Conservation (phyloP, 2,888 invertebrate genomes). For the Macaria liturata region DNA sequence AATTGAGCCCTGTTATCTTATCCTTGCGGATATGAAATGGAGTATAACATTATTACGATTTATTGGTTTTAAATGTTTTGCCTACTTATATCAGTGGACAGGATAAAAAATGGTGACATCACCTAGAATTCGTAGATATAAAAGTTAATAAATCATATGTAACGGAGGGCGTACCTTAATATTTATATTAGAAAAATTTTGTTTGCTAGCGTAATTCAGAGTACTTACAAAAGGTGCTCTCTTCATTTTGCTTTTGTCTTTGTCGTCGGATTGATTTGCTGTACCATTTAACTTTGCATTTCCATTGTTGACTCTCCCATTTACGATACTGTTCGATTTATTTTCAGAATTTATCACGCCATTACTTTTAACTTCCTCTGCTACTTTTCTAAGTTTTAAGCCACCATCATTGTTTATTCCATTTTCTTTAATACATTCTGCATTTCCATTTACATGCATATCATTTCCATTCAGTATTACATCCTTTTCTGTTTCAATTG, state of each 20-base stretch:
- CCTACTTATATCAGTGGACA: too few species aligned
- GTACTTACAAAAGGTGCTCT: slow-evolving; percentile 10
- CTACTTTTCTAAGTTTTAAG: not conserved
- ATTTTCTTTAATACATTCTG: not conserved
- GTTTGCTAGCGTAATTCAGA: too few species aligned
- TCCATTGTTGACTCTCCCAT: not conserved
- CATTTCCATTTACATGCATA: not conserved
- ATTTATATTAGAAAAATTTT: not conserved
- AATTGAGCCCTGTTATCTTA: too few species aligned
- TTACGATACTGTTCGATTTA: not conserved
- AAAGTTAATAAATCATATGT: too few species aligned
- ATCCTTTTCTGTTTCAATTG: not conserved
- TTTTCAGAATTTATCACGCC: not conserved
- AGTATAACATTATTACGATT: too few species aligned
- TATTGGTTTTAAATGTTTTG: too few species aligned
- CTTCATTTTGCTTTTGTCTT: not conserved
- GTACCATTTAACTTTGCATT: not conserved
- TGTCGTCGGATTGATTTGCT: not conserved
- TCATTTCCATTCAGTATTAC: not conserved
- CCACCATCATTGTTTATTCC: not conserved
- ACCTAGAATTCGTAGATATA: too few species aligned
- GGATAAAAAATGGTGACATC: too few species aligned
- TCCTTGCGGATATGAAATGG: too few species aligned
- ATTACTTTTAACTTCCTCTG: not conserved
- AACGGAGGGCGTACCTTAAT: too few species aligned